Percentiles rank a stretch among this genome's conserved stretches.
Conservation (phyloP, 2,113 vertebrate species). For the Campylomormyrus numenius region DNA sequence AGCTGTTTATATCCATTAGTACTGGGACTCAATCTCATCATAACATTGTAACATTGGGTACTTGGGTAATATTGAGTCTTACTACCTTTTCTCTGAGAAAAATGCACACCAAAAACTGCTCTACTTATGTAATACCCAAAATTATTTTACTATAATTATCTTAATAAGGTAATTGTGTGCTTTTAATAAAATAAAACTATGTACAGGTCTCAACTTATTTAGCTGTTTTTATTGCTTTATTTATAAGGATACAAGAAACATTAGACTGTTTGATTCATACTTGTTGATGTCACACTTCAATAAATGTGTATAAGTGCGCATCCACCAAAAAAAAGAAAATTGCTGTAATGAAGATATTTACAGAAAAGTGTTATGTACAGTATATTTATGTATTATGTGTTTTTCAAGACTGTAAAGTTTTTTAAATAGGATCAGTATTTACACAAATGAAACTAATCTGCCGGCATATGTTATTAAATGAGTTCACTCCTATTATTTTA, state of each 20-base stretch:
- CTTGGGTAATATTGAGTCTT: neutral
- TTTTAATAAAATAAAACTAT: too few relatives aligned
- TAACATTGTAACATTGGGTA: neutral
- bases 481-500: conserved; percentile 6
- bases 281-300: neutral
- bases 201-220: too few relatives aligned
- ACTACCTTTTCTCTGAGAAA: neutral
- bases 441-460: neutral
- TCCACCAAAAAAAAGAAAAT: neutral
- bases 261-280: neutral
- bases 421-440: neutral
- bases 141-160: neutral
- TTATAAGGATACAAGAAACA: neutral
- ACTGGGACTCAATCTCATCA: neutral
- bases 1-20: neutral
- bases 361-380: neutral
- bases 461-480: neutral
- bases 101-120: neutral
- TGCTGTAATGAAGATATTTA: neutral
- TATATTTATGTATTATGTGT: neutral
- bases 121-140: neutral
- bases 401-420: neutral
- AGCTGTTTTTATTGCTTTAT: too few relatives aligned
- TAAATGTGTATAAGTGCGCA: neutral
- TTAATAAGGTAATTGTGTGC: neutral